Base-by-base conservation (phyloP, 2,797 vertebrate species). In the Pseudopleuronectes americanus region DNA sequence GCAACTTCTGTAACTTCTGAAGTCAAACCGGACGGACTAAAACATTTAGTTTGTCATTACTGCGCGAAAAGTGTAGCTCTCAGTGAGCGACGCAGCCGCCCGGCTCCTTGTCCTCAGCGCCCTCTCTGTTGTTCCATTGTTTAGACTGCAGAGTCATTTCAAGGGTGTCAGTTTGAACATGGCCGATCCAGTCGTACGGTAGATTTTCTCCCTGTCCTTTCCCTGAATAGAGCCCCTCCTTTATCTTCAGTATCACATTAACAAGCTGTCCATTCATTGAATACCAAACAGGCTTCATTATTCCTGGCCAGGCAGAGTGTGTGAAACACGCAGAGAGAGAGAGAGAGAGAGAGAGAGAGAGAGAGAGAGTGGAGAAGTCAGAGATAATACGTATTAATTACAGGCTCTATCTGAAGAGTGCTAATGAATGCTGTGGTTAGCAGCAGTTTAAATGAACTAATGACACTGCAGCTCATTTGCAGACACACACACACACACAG, bases 331-430 rank as follows among this genome's bases (percentile, higher is more conserved):
- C n/a, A 6, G 33, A 26, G 45, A 31, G 62, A 3, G 51, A 45
- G 23, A 10, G 58, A 48, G 84, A 64, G 76, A 61, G 83, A 1
- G 28, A 6, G 33, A 26, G 45, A 31, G 62, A 3, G 51, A 45
- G 23, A 10, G 58, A 48, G 84, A 64, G 76, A 61, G 83, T 68
- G 74, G 71, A 85, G 82, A 89, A 88, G 87, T 84, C 83, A 71
- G 83, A 88, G 88, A 92, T 90, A 90, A 90, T 90, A 76, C 62
- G 64, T 92, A 93, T 93, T 93, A 92, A 94, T 93, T 92, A 91
- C 89, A 86, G 77, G 65, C 87, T 83, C 83, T 90, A 90, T 92
- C 92, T 87, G 87, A 90, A 90, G 81, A 87, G 91, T 72, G 86
- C 87, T 93, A 93, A 93, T 91, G 90, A 92, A 91, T 89, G 87